These are phyloP conservation scores for Dicyrtoma fusca DNA, from an alignment of 2,888 invertebrate species.

Conservation along the genomic window DNA sequence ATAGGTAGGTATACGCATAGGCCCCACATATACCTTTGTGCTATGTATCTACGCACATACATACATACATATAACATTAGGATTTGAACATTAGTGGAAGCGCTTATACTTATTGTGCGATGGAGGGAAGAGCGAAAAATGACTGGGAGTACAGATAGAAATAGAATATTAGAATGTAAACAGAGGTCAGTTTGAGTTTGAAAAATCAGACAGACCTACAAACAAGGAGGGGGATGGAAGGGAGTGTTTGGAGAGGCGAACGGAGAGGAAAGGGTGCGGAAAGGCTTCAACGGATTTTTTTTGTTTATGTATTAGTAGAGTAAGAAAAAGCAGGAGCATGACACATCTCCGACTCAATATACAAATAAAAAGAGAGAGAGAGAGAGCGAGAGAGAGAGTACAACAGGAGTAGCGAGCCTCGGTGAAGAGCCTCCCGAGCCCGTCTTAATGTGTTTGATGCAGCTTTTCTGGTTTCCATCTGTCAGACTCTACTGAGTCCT, in stretches of 20 bases:
- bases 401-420: background rate
- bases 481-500: constrained; percentile 38
- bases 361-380: background rate
- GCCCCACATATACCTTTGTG: no score
- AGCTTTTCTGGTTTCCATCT: constrained; percentile 38
- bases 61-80: background rate
- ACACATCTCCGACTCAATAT: constrained; percentile 23
- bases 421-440: no score
- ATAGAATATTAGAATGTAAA: constrained; percentile 27
- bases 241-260: constrained; percentile 7
- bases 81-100: no score
- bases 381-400: no score
- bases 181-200: constrained; percentile 32
- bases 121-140: constrained; percentile 38
- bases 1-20: background rate
- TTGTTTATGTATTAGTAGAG: constrained; percentile 25
- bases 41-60: background rate
- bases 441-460: constrained; percentile 34
- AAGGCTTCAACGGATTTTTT: constrained; percentile 8
- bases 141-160: constrained; percentile 15
- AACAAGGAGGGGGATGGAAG: constrained; percentile 32
- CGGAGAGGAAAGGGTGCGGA: constrained; percentile 23
- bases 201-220: constrained; percentile 39
- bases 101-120: background rate
- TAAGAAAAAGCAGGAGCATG: constrained; percentile 34